A percentile compares a stretch with the other conserved stretches of the same genome.
Evolutionary conservation across 2,888 invertebrate species (phyloP).

Genomic region (Nymphalis polychloros): DNA sequence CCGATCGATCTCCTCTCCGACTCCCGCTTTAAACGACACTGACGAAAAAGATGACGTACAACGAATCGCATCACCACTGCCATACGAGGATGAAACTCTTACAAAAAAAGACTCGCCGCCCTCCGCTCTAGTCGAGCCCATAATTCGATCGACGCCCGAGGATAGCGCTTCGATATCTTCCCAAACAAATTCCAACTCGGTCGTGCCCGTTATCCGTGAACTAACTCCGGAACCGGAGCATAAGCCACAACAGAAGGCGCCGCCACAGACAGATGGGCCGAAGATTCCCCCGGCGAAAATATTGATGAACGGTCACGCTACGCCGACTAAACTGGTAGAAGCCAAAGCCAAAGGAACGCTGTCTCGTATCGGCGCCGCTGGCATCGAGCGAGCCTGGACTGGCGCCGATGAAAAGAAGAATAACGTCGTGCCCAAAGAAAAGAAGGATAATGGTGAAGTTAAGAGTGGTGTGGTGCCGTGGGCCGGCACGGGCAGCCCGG

Average conservation of each 20-base stretch:
- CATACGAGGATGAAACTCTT: slow-evolving; percentile 44
- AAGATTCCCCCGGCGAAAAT: slow-evolving; percentile 41
- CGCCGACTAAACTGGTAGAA: slow-evolving; percentile 35
- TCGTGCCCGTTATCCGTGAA: slow-evolving; percentile 31
- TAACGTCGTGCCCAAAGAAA: slow-evolving; percentile 32
- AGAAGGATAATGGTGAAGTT: slow-evolving; percentile 38
- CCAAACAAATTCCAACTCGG: slow-evolving; percentile 25
- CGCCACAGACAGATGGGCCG: slow-evolving; percentile 30
- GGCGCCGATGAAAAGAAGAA: slow-evolving; percentile 50
- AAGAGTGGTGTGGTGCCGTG: slow-evolving; percentile 42
- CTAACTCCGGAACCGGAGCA: slow-evolving; percentile 39
- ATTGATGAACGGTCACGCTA: slow-evolving; percentile 52
- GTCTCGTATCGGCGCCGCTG: slow-evolving; percentile 56
- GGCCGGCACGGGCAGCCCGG: slow-evolving; percentile 45
- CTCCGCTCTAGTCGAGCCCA: slow-evolving; percentile 71
- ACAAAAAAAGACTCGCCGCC: slow-evolving; percentile 56
- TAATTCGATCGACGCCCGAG: slow-evolving; percentile 56
- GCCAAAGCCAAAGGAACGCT: slow-evolving; percentile 39
- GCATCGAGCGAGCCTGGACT: slow-evolving; percentile 66
- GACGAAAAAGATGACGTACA: slow-evolving; percentile 46
- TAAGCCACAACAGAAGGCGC: slow-evolving; percentile 27
- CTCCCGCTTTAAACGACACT: slow-evolving; percentile 36
- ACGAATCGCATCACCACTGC: slow-evolving; percentile 45
- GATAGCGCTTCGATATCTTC: slow-evolving; percentile 46
- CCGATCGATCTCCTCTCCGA: slow-evolving; percentile 38